Evolutionary conservation across 1,140 invertebrate genomes (phyloP).

Genomic region (Rhagoletis zephyria): DNA sequence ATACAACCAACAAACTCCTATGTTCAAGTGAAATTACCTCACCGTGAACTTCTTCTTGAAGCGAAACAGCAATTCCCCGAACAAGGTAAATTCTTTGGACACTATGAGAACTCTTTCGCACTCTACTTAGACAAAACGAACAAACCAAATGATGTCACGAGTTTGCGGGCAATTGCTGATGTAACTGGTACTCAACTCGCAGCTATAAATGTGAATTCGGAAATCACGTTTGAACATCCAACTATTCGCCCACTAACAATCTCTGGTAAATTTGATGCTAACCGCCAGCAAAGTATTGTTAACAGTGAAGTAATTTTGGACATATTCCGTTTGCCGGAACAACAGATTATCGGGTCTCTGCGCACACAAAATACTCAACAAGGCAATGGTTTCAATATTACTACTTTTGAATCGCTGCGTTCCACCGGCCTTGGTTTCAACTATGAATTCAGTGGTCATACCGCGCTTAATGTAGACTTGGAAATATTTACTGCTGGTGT

Average conservation of each 20-base stretch:
- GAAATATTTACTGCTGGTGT: constrained; percentile 59
- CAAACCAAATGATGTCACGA: constrained; percentile 77
- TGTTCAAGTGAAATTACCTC: constrained; percentile 78
- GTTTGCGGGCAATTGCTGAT: constrained; percentile 60
- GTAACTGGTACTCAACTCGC: constrained; percentile 72
- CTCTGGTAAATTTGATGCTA: constrained; percentile 73
- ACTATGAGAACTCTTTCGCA: constrained; percentile 74
- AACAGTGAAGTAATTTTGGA: constrained; percentile 77
- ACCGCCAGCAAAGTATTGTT: constrained; percentile 70
- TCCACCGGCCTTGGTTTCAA: constrained; percentile 65
- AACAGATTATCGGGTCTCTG: constrained; percentile 75
- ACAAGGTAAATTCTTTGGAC: constrained; percentile 66
- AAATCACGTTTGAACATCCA: constrained; percentile 79
- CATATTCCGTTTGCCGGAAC: constrained; percentile 77
- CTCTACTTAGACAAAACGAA: constrained; percentile 82
- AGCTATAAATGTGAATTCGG: constrained; percentile 74
- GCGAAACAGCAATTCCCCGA: constrained; percentile 72
- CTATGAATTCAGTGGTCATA: constrained; percentile 61
- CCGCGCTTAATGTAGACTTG: constrained; percentile 59
- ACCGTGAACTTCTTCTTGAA: constrained; percentile 79
- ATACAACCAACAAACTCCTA: constrained; percentile 77
- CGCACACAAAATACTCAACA: constrained; percentile 58
- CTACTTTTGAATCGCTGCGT: constrained; percentile 58
- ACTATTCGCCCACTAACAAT: constrained; percentile 77
- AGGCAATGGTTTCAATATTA: constrained; percentile 63